Base-by-base conservation (phyloP, 2,888 invertebrate genomes). In the Athrips mouffetella region DNA sequence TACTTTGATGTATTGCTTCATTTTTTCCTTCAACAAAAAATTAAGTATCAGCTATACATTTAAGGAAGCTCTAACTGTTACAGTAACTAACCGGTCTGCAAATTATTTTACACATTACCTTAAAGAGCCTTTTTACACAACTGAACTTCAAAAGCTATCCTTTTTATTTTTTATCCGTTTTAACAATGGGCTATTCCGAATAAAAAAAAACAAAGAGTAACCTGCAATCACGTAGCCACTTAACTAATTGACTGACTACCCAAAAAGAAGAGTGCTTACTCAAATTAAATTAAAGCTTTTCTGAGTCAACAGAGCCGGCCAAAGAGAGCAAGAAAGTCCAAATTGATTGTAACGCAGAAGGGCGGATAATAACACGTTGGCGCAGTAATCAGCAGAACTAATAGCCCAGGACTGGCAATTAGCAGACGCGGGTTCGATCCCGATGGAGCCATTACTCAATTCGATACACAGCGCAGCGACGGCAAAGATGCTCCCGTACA, bases 381-480 rank as follows among this genome's bases (percentile, higher is more conserved):
- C 40, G 31, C n/a, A 16, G 27, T 31, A 45, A 47, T 47, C 40
- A 37, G 18, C 11, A 8, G 39, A 29, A 13, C 47, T 47, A 47
- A 47, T 40, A 47, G 33, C 23, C 10, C 37, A 11, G 30, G 44
- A 20, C 42, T 18, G 44, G 31, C 45, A 37, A 44, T 45, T 42
- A 46, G 51, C 21, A 35, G 44, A 20, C 31, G 55, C 52, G 31
- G 49, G 51, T 52, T 58, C 52, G 37, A 47, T 54, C 63, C 59
- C 58, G 39, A 47, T 45, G 56, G 58, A 57, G 53, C 49, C 59
- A 70, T 69, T 65, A 65, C 57, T 69, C 67, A 63, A 71, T 68
- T 63, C 55, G 59, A 58, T 62, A 51, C 53, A 48, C 54, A 21
- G 27, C 7, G 18, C 49, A 39, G 23, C 13, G 13, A 31, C 31